Evolutionary conservation across 2,888 invertebrate genomes (phyloP).

Genomic region (Drosophila bunnanda): DNA sequence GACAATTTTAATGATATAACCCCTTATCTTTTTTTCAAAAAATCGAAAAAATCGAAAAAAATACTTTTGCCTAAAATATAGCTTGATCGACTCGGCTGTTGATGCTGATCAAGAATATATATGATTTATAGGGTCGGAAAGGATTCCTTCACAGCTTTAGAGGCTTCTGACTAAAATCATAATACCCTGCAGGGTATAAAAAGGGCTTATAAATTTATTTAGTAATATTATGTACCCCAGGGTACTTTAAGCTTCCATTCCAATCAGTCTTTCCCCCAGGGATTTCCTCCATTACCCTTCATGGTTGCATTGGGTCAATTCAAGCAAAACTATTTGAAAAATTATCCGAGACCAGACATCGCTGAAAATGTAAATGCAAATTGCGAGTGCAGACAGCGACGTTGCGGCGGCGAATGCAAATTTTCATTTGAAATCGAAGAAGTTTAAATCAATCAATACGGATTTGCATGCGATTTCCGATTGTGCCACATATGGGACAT

Average conservation of each 20-base stretch:
- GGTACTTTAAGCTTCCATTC: slow-evolving; percentile 5
- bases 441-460: slow-evolving; percentile 52
- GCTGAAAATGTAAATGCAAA: slow-evolving; percentile 34
- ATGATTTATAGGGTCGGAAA: too few relatives aligned
- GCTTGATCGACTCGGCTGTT: too few relatives aligned
- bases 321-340: slow-evolving; percentile 14
- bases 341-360: slow-evolving; percentile 16
- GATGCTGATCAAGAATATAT: too few relatives aligned
- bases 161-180: too few relatives aligned
- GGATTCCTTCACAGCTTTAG: too few relatives aligned
- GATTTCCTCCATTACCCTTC: slow-evolving; percentile 11
- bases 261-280: neutral
- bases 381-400: slow-evolving; percentile 5
- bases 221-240: neutral
- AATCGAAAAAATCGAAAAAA: too few relatives aligned
- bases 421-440: slow-evolving; percentile 26
- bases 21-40: too few relatives aligned
- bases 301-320: slow-evolving; percentile 19
- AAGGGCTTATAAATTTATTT: too few relatives aligned
- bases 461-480: slow-evolving; percentile 71
- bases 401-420: slow-evolving; percentile 40
- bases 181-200: too few relatives aligned
- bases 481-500: slow-evolving; percentile 53
- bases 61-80: too few relatives aligned
- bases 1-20: too few relatives aligned